Percentiles rank a stretch among this genome's conserved stretches.
phyloP scores from a whole-genome alignment of 2,113 vertebrate genomes.

The Polypterus senegalus region DNA sequence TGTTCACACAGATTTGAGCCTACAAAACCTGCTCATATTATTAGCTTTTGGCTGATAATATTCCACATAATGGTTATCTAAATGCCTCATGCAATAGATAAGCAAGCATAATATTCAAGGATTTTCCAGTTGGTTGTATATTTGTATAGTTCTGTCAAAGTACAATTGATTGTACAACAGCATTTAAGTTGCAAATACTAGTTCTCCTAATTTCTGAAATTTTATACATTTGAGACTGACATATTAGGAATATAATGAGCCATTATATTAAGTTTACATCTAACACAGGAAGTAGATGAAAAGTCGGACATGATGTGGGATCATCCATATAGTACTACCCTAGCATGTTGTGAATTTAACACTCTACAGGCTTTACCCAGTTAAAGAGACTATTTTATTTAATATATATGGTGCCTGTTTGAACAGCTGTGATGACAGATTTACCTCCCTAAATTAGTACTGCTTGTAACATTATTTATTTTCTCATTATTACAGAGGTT shows the following conservation, averaged over 20 bases:
- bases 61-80: conserved; percentile 36
- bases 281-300: conserved; percentile 3
- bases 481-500: too few relatives aligned
- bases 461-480: too few relatives aligned
- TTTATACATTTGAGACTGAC: conserved; percentile 27
- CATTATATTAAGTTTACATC: background rate
- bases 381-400: too few relatives aligned
- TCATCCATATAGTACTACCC: background rate
- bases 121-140: conserved; percentile 41
- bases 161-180: conserved; percentile 45
- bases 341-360: background rate
- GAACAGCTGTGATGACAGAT: too few relatives aligned
- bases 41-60: conserved; percentile 25
- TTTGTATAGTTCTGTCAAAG: conserved; percentile 34
- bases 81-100: conserved; percentile 37
- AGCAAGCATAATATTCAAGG: conserved; percentile 37
- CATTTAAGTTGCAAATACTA: conserved; percentile 36
- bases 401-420: too few relatives aligned
- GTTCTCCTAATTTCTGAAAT: conserved; percentile 25
- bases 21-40: conserved; percentile 18
- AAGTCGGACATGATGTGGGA: background rate
- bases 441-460: too few relatives aligned
- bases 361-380: too few relatives aligned
- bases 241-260: conserved; percentile 1
- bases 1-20: background rate